Evolutionary conservation across 2,888 invertebrate species (phyloP).

Genomic region (Omphaloscelis lunosa): DNA sequence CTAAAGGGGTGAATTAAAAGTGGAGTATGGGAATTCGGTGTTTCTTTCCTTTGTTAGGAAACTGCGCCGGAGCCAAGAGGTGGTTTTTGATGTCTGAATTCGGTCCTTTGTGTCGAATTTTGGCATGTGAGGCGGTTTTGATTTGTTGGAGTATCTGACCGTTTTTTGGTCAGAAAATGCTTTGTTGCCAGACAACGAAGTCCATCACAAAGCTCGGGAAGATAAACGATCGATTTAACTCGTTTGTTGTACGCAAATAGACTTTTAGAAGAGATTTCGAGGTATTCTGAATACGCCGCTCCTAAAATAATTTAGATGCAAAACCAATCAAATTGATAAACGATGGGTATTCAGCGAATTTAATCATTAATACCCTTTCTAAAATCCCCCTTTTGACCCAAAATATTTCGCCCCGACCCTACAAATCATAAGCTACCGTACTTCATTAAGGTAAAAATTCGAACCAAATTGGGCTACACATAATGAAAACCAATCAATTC

Average conservation of each 20-base stretch:
- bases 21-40: conserved; percentile 48
- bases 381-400: conserved; percentile 42
- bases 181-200: conserved; percentile 33
- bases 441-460: conserved; percentile 67
- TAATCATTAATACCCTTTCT: conserved; percentile 49
- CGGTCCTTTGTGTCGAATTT: conserved; percentile 51
- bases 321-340: conserved; percentile 49
- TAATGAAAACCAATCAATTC: conserved; percentile 65
- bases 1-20: conserved; percentile 63
- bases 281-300: conserved; percentile 21
- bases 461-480: conserved; percentile 55
- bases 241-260: conserved; percentile 12
- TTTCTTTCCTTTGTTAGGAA: conserved; percentile 45
- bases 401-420: conserved; percentile 52
- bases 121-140: conserved; percentile 58
- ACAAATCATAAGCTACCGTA: conserved; percentile 59
- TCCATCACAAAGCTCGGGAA: conserved; percentile 31
- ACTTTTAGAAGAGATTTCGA: conserved; percentile 1
- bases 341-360: conserved; percentile 42
- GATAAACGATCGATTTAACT: conserved; percentile 42
- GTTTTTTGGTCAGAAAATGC: conserved; percentile 43
- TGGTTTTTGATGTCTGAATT: conserved; percentile 51
- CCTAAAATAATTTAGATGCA: conserved; percentile 32
- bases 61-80: conserved; percentile 57
- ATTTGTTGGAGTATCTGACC: conserved; percentile 42